Percentiles rank a stretch among this genome's conserved stretches.
These are phyloP conservation scores for Equus quagga DNA, from an alignment of 2,113 vertebrate species.

Conservation along the genomic window DNA sequence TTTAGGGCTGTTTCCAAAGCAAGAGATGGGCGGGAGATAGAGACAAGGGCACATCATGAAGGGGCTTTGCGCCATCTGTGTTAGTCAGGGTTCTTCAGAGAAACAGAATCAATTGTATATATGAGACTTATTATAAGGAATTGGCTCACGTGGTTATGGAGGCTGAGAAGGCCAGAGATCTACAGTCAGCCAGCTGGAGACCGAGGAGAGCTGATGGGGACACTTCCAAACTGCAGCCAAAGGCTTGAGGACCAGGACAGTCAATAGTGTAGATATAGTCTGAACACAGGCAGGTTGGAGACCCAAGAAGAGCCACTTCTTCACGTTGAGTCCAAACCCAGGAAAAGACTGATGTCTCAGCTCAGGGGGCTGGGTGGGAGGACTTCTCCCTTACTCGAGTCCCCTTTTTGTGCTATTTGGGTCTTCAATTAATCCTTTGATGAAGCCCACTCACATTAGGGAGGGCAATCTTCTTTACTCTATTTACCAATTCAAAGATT, in stretches of 20 bases:
- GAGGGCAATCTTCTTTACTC: background rate
- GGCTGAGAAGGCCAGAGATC: background rate
- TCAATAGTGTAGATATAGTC: accelerated
- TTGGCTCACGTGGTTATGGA: background rate
- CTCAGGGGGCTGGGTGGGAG: background rate
- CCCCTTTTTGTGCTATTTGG: background rate
- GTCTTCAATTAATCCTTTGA: background rate
- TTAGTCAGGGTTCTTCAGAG: background rate
- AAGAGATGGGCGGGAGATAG: background rate
- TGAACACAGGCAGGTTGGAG: background rate
- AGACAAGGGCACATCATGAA: accelerated
- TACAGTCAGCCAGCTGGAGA: background rate
- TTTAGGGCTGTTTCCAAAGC: background rate
- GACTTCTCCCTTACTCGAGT: accelerated
- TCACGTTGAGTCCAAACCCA: background rate
- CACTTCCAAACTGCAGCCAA: background rate
- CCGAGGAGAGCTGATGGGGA: background rate
- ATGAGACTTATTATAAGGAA: background rate
- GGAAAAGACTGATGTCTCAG: too few species aligned
- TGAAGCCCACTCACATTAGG: accelerated
- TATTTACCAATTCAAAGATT: background rate
- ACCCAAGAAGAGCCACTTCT: background rate
- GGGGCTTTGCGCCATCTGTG: background rate
- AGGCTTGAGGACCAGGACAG: background rate
- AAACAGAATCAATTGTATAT: background rate